Base-by-base conservation (phyloP, 2,797 vertebrate genomes). In the Remorina albescens region DNA sequence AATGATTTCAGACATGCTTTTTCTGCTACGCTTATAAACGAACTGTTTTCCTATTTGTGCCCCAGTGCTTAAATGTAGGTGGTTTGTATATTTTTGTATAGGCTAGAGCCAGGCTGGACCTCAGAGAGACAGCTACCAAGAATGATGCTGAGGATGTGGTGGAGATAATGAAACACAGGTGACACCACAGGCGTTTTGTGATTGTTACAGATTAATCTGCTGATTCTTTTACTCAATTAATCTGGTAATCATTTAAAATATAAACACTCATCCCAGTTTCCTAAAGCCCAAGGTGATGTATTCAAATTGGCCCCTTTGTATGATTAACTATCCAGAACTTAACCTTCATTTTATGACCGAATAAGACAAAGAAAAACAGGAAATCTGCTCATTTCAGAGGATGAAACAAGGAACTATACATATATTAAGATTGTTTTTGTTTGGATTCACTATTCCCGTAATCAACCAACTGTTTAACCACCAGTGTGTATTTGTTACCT, bases 121-220 rank as follows among this genome's bases (percentile, higher is more conserved):
- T 99, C 69, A 94, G 97, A 91, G 98, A 99, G 82, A 95, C 93
- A 1, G 96, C 94, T 25, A 96, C 94, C 32, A 96, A 95, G 87
- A 93, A 93, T 79, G 97, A 99, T 83, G 98, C 98, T 67, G 96
- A 98, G 41, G 97, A 99, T 74, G 97, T 99, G 61, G 93, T 99
- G 86, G 96, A 99, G 85, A 98, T 99, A 85, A 99, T 99, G 98
- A 99, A 99, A 90, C 96, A 98, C 51, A 99, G 98, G 98, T 99
- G 63, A 63, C 4, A 4, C 4, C 13, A 8, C 26, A 58, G 46
- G 23, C 42, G 15, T 13, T 13, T 12, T 16, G n/a, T 30, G 23
- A n/a, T 30, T 2, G 16, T 39, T 19, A 12, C 21, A 8, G 11
- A 47, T 18, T 19, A 12, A 47, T 39, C 18, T 49, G 19, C 46